These are phyloP conservation scores for Capitella teleta DNA, from an alignment of 1,140 invertebrate species.

Conservation along the genomic window DNA sequence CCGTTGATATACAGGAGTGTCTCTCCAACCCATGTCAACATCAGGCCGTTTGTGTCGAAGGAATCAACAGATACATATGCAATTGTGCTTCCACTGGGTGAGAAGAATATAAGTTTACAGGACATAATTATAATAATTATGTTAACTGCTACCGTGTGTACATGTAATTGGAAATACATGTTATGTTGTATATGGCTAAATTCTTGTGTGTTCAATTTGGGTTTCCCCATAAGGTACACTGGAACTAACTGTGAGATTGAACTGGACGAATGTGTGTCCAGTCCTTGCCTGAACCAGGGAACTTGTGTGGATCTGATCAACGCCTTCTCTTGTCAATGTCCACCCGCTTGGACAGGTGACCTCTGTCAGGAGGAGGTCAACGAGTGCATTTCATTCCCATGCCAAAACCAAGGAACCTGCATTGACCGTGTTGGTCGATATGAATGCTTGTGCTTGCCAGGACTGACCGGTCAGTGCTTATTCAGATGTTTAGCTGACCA, in stretches of 20 bases:
- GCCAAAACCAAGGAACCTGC: conserved; percentile 6
- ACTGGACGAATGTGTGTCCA: conserved; percentile 25
- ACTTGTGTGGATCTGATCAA: conserved; percentile 21
- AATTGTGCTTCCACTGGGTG: background rate
- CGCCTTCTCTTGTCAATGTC: conserved; percentile 29
- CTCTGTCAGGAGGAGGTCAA: conserved; percentile 5
- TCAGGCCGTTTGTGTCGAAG: background rate
- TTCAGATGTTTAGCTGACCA: background rate
- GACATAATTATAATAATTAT: background rate
- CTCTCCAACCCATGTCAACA: conserved; percentile 6
- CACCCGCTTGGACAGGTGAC: conserved; percentile 16
- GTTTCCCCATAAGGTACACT: conserved; percentile 12
- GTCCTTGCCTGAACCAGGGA: conserved; percentile 33
- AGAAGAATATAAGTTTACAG: background rate
- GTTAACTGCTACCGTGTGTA: background rate
- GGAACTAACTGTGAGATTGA: conserved; percentile 34
- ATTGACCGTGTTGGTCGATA: background rate
- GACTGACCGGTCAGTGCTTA: background rate
- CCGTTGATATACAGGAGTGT: conserved; percentile 10
- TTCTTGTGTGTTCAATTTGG: background rate
- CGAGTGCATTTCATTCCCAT: conserved; percentile 6
- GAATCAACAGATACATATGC: background rate
- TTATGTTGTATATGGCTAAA: background rate
- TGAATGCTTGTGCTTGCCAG: background rate
- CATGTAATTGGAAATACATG: background rate